phyloP scores from a whole-genome alignment of 2,113 vertebrate genomes.

The Panthera uncia region DNA sequence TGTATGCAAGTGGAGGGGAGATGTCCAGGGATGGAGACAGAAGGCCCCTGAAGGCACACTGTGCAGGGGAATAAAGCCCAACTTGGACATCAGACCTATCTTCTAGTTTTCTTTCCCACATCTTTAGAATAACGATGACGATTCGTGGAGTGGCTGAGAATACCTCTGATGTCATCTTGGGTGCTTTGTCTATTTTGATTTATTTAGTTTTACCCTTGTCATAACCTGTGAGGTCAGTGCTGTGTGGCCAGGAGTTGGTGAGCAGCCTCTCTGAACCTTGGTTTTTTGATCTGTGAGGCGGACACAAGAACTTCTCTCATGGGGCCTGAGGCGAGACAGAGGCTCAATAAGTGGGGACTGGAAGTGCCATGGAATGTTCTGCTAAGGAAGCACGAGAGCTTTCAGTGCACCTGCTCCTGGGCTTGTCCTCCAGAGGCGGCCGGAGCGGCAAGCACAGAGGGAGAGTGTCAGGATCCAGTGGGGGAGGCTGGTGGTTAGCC shows the following conservation, averaged over 20 bases:
- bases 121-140: not conserved
- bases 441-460: not conserved
- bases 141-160: not conserved
- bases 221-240: not conserved
- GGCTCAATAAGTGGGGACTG: not conserved
- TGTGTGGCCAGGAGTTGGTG: not conserved
- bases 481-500: not conserved
- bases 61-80: not conserved
- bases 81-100: not conserved
- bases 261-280: not conserved
- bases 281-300: not conserved
- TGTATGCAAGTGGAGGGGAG: not conserved
- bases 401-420: rapidly evolving
- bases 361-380: not conserved
- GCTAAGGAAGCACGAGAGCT: not conserved
- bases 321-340: not conserved
- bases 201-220: not conserved
- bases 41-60: not conserved
- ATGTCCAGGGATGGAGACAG: not conserved
- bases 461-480: not conserved
- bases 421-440: not conserved
- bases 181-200: not conserved
- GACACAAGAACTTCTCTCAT: not conserved
- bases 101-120: not conserved
- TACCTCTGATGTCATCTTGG: rapidly evolving